Conservation (phyloP, 2,888 invertebrate species). For the Rhamphomyia laevipes region DNA sequence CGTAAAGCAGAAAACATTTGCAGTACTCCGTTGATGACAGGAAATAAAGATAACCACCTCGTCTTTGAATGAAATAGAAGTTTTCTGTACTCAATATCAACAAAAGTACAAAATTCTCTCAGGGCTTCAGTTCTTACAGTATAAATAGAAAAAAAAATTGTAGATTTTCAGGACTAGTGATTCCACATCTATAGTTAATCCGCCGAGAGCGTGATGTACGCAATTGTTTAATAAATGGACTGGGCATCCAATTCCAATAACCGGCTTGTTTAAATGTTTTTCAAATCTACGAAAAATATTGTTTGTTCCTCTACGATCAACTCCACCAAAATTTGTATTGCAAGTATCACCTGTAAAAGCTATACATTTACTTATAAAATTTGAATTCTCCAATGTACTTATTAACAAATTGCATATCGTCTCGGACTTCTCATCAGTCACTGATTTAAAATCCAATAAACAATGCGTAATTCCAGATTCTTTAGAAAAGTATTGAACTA, state of each 20-base stretch:
- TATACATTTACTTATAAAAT: not conserved
- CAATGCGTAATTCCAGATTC: not conserved
- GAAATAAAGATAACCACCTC: conserved; percentile 1
- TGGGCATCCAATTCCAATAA: not conserved
- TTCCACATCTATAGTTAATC: conserved; percentile 17
- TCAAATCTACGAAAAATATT: not conserved
- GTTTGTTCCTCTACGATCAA: not conserved
- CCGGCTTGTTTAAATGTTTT: not conserved
- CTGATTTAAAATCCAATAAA: not conserved
- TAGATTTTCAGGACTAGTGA: conserved; percentile 15
- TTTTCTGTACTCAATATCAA: not conserved
- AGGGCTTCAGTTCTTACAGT: conserved; percentile 8
- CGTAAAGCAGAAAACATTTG: not conserved
- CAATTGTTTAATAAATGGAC: conserved; percentile 5
- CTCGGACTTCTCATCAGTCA: not conserved
- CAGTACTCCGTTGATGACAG: not conserved
- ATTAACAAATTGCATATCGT: not conserved
- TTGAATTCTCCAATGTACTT: not conserved
- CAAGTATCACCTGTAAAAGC: conserved; percentile 1
- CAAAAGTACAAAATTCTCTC: conserved; percentile 1
- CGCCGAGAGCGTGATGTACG: conserved; percentile 11
- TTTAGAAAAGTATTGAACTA: not conserved
- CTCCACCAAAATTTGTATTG: not conserved
- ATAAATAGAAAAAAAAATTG: conserved; percentile 15
- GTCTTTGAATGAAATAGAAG: not conserved